These are phyloP conservation scores for Microcebus jonahi DNA, from an alignment of 2,113 vertebrate genomes.

Conservation along the genomic window DNA sequence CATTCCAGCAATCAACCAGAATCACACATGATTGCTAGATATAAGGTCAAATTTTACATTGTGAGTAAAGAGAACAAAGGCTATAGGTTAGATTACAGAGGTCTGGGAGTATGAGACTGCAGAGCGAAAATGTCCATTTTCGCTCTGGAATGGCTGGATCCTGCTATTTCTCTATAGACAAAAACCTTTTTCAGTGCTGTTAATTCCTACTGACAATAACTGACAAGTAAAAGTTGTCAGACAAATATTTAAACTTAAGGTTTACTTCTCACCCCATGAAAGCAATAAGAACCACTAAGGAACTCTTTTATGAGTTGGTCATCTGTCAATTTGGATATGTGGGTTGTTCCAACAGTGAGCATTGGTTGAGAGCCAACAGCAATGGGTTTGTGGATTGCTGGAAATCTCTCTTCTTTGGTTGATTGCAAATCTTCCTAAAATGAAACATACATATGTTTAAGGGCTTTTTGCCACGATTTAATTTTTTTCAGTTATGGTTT, in stretches of 20 bases:
- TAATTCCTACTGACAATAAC: neutral
- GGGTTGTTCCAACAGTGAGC: conserved; percentile 95
- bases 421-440: conserved; percentile 90
- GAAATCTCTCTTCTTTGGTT: conserved; percentile 92
- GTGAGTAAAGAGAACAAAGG: neutral
- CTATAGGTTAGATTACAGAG: neutral
- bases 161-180: neutral
- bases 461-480: neutral
- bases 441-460: conserved; percentile 13
- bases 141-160: neutral
- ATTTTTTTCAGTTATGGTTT: conserved; percentile 20
- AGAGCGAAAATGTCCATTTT: neutral
- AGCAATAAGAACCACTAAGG: conserved; percentile 97
- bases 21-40: neutral
- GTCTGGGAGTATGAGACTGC: neutral
- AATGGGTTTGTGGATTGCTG: conserved; percentile 94
- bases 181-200: neutral
- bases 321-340: conserved; percentile 98
- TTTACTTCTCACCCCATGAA: conserved; percentile 94
- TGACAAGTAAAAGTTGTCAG: neutral
- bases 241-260: conserved; percentile 27
- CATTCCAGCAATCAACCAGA: neutral
- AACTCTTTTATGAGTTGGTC: conserved; percentile 98
- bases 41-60: conserved; percentile 23
- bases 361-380: conserved; percentile 92